Base-by-base conservation (phyloP, 2,797 vertebrate species). In the Gymnopithys bicolor region DNA sequence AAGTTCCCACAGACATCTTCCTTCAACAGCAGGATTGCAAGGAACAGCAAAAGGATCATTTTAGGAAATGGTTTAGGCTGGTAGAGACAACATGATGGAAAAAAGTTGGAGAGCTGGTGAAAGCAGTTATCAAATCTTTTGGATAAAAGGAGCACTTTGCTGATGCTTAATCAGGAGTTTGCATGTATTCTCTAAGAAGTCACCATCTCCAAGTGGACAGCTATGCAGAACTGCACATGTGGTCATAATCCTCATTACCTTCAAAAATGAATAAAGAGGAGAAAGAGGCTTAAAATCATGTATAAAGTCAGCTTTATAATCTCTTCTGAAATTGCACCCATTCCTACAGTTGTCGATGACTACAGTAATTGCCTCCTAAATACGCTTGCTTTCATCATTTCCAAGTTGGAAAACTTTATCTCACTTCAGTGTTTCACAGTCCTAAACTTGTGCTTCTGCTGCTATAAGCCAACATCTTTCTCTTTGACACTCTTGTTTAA, bases 31-130 rank as follows among this genome's bases (percentile, higher is more conserved):
- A 98, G 93, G 87, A 98, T 94, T 93, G 98, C 89, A 75, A 98
- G 95, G 92, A 99, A 97, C 96, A 98, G 89, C 93, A 98, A 96
- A 96, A 98, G 97, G 96, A 98, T 93, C 98, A 98, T 99, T 97
- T 98, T 98, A 98, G 91, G 95, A 84, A 96, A 94, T 73, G 41
- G 89, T 96, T 98, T 97, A 98, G 93, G 97, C 98, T 96, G 95
- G 94, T 94, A 96, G 95, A 96, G 90, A 98, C n/a, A 97, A 90
- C 98, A 98, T 98, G 96, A 55, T 97, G 96, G 64, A 87, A 89
- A n/a, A 86, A 93, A 67, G 90, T 43, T 5, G 18, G 77, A 80
- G 66, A 79, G 63, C 69, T 93, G 81, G 63, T 91, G 56, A 93
- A 71, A 73, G 56, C 53, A 89, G 76, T 56, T 86, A 94, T 78